A percentile compares a stretch with the other conserved stretches of the same genome.
Evolutionary conservation across 2,888 invertebrate species (phyloP).

Genomic region (Hirudinaria manillensis): DNA sequence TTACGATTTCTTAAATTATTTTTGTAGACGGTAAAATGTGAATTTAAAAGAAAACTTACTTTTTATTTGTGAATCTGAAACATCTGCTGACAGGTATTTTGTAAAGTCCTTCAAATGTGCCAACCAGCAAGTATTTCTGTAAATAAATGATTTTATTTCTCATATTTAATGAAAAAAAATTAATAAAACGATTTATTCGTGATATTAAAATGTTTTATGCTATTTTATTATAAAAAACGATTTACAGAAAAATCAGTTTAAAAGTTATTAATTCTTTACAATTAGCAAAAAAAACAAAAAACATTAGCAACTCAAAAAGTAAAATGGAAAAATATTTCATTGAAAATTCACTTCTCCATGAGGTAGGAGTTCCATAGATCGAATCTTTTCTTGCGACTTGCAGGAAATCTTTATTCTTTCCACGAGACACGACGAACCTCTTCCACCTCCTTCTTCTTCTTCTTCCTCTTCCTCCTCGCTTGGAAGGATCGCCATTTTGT

Average conservation of each 20-base stretch:
- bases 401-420: constrained; percentile 11
- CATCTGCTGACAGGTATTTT: constrained; percentile 17
- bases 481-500: constrained; percentile 15
- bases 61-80: neutral
- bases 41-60: neutral
- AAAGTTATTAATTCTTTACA: too few relatives aligned
- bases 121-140: neutral
- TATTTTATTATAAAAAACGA: neutral
- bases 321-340: neutral
- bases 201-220: neutral
- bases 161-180: neutral
- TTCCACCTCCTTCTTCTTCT: neutral
- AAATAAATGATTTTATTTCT: too few relatives aligned
- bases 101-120: neutral
- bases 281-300: neutral
- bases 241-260: neutral
- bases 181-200: neutral
- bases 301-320: neutral
- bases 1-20: too few relatives aligned
- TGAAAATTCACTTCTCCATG: neutral
- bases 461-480: neutral
- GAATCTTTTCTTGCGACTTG: neutral
- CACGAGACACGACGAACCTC: neutral
- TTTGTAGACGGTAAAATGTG: too few relatives aligned
- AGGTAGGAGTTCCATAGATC: neutral